Base-by-base conservation (phyloP, 2,113 vertebrate species). In the Ailuropoda melanoleuca region DNA sequence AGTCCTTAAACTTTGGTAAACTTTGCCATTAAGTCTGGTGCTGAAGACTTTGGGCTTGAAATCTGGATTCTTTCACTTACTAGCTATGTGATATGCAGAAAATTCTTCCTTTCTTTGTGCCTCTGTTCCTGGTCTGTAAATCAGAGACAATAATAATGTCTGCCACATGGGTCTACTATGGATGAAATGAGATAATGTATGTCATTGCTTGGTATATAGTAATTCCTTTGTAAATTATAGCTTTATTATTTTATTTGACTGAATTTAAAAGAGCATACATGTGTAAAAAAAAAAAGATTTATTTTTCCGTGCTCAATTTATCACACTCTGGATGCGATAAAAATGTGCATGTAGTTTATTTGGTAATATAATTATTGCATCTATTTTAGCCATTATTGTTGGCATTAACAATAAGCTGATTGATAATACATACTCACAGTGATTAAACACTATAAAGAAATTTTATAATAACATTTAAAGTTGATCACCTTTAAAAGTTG, bases 381-480 rank as follows among this genome's bases (percentile, higher is more conserved):
- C 17, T 64, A 75, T 39, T 68, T 96, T 86, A 18, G 46, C 3
- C n/a, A 66, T 48, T 13, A 39, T n/a, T 64, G 2, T 48, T 95
- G 21, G 2, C 29, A 96, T 95, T 95, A 81, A 58, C n/a, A 39
- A 24, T 81, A 95, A 93, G 13, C 3, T 55, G 8, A 58, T 17
- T 95, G 74, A 56, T 93, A 92, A 93, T 39, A 26, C 17, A 50
- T 62, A 82, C 12, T 72, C 18, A 34, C 62, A 87, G 43, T 39
- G 24, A 81, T 70, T 93, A 92, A 43, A 56, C 34, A 66, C 9
- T 53, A 70, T 43, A 74, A 50, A 92, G 14, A 26, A 31, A 19
- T 4, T 18, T 50, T 26, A 92, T 96, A 84, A 66, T 92, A 96
- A 64, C 34, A 34, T 46, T 82, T 82, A 74, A 92, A 95, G 31